Percentiles rank a stretch among this genome's conserved stretches.
Evolutionary conservation across 1,140 invertebrate genomes (phyloP).

Genomic region (Scaptomyza graminum): DNA sequence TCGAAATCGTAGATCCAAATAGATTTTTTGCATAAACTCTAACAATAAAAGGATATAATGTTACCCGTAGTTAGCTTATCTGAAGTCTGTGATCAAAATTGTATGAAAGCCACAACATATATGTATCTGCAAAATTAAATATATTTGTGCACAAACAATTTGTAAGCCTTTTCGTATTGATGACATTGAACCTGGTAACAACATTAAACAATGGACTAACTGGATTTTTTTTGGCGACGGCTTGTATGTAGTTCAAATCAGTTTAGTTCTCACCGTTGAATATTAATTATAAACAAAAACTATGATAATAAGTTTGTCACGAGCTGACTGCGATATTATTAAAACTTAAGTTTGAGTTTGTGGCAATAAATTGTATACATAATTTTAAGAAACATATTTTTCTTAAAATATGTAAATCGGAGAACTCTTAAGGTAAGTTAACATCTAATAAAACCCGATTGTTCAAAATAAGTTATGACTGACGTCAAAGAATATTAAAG

Average conservation of each 20-base stretch:
- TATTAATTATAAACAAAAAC: conserved; percentile 41
- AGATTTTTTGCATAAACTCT: too few species aligned
- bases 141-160: background rate
- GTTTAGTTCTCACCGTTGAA: conserved; percentile 26
- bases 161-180: background rate
- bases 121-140: background rate
- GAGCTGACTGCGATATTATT: conserved; percentile 6
- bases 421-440: too few species aligned
- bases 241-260: conserved; percentile 54
- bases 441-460: too few species aligned
- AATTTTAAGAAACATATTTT: too few species aligned
- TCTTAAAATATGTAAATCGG: too few species aligned
- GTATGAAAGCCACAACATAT: background rate
- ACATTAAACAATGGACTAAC: conserved; percentile 37
- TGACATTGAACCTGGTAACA: conserved; percentile 5
- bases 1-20: too few species aligned
- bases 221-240: conserved; percentile 47
- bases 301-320: conserved; percentile 45
- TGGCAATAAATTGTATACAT: too few species aligned
- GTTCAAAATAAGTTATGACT: too few species aligned
- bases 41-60: background rate
- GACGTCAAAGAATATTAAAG: too few species aligned
- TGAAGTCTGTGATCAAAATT: background rate
- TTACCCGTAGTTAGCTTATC: background rate
- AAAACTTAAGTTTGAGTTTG: background rate